These are phyloP conservation scores for Saturnia japonica DNA, from an alignment of 2,888 invertebrate genomes.

Conservation along the genomic window DNA sequence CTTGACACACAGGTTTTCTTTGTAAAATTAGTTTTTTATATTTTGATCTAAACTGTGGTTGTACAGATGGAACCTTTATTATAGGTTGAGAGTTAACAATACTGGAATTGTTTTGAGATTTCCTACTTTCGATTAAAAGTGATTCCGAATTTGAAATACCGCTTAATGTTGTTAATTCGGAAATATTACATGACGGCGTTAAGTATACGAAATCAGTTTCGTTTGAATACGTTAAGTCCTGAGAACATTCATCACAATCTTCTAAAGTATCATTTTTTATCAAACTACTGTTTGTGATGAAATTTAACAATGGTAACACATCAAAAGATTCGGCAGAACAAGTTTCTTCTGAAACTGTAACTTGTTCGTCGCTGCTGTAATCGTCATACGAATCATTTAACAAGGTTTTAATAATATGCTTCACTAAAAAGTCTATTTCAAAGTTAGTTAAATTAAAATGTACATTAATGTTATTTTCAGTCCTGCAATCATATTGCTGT, in stretches of 20 bases:
- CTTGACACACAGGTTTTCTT: not conserved
- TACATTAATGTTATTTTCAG: not conserved
- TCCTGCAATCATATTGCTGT: not conserved
- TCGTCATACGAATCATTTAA: not conserved
- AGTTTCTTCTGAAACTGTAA: not conserved
- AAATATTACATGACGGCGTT: not conserved
- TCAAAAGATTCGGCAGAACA: not conserved
- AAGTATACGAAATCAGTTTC: not conserved
- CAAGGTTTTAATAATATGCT: not conserved
- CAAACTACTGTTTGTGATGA: not conserved
- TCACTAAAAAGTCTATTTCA: not conserved
- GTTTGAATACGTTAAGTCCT: not conserved
- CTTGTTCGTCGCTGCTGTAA: not conserved
- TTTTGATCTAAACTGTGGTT: slow-evolving; percentile 12
- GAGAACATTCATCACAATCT: not conserved
- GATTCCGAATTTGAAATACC: not conserved
- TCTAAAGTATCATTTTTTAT: not conserved
- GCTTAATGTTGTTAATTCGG: not conserved
- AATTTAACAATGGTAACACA: not conserved
- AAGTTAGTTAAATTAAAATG: not conserved
- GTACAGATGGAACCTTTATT: not conserved
- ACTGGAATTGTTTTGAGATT: not conserved
- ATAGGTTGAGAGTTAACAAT: not conserved
- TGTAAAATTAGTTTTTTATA: slow-evolving; percentile 8
- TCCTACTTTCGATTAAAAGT: not conserved